These are phyloP conservation scores for Catharus minimus DNA, from an alignment of 2,113 vertebrate species.

Conservation along the genomic window DNA sequence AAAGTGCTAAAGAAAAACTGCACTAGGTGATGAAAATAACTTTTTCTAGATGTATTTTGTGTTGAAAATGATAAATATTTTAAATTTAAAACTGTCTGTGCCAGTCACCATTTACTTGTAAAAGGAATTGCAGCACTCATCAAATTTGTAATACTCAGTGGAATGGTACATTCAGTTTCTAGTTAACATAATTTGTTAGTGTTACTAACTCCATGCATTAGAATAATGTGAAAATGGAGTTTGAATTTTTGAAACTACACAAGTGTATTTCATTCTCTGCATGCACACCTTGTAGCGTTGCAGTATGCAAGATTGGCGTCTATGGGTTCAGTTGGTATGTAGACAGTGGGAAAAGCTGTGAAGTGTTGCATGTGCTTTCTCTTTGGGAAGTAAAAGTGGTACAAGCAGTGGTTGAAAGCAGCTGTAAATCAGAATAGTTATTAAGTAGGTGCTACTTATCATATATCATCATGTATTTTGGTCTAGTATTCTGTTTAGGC, in stretches of 20 bases:
- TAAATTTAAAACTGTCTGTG: background rate
- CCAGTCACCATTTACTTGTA: background rate
- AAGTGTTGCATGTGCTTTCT: background rate
- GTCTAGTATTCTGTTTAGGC: background rate
- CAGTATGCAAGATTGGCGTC: accelerated
- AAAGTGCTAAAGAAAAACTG: background rate
- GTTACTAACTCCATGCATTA: background rate
- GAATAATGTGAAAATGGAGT: background rate
- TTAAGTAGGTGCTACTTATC: background rate
- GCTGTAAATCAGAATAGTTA: background rate
- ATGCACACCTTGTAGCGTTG: background rate
- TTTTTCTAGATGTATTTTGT: background rate
- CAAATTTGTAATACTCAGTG: background rate
- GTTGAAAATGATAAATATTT: background rate
- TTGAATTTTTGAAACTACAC: background rate
- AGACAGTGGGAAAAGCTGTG: background rate
- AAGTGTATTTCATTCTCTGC: accelerated
- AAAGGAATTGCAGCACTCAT: background rate
- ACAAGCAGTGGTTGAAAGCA: background rate
- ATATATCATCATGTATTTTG: background rate
- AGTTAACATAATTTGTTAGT: background rate
- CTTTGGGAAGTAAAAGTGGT: background rate
- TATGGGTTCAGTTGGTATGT: background rate
- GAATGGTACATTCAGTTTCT: background rate
- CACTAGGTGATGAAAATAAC: background rate